Percentiles rank a stretch among this genome's conserved stretches.
Evolutionary conservation across 2,797 vertebrate species (phyloP).

Genomic region (Spatula versicolor): DNA sequence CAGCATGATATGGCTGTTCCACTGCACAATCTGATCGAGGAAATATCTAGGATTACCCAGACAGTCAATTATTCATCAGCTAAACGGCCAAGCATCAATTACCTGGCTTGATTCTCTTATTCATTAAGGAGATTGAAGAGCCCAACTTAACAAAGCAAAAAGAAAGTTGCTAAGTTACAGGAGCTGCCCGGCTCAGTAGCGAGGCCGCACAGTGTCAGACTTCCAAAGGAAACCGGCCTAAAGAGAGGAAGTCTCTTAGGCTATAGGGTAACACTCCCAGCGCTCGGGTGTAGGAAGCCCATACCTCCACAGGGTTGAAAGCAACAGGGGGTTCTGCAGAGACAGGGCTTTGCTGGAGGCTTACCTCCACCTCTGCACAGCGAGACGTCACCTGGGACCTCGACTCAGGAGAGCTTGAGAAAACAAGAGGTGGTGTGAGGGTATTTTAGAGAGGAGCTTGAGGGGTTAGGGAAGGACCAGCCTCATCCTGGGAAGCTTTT

Average conservation of each 20-base stretch:
- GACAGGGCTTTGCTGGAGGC: accelerated
- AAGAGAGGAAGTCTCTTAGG: background rate
- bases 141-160: conserved; percentile 76
- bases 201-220: background rate
- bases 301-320: accelerated
- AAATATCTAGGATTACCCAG: conserved; percentile 91
- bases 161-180: conserved; percentile 84
- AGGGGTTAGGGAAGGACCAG: background rate
- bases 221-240: background rate
- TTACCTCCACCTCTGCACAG: accelerated
- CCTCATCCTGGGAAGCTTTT: accelerated
- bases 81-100: conserved; percentile 92
- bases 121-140: conserved; percentile 96
- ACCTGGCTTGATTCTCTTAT: conserved; percentile 90
- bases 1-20: conserved; percentile 75
- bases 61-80: conserved; percentile 94
- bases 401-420: background rate
- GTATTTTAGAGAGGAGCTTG: background rate
- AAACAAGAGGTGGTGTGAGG: no score
- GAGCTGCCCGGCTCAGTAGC: conserved; percentile 44
- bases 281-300: accelerated
- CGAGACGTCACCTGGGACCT: background rate
- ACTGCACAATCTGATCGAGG: conserved; percentile 86
- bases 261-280: background rate
- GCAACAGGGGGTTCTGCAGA: accelerated